Evolutionary conservation across 2,113 vertebrate species (phyloP).

Genomic region (Catharus bicknelli): DNA sequence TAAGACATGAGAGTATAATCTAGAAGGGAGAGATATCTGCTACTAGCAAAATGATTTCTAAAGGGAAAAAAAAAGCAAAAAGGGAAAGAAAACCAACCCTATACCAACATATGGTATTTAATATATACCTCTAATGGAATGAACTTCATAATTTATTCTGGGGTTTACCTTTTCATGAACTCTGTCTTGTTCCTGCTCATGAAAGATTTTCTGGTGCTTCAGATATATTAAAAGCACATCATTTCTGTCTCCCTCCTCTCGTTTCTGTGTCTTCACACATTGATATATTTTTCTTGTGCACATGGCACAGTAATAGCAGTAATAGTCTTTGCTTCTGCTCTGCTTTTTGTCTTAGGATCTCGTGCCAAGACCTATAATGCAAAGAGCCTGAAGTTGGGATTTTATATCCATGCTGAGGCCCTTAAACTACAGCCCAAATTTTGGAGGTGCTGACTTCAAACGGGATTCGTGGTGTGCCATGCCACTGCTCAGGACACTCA

Average conservation of each 20-base stretch:
- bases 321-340: constrained; percentile 36
- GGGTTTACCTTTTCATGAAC: constrained; percentile 69
- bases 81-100: neutral
- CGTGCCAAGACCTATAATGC: neutral
- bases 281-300: constrained; percentile 54
- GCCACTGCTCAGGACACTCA: neutral
- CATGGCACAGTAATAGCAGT: constrained; percentile 27
- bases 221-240: constrained; percentile 66
- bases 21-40: constrained; percentile 10
- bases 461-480: neutral
- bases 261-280: constrained; percentile 25
- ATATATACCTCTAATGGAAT: constrained; percentile 46
- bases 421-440: neutral
- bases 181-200: constrained; percentile 59
- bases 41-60: constrained; percentile 11
- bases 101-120: constrained; percentile 58
- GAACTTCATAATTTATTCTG: constrained; percentile 68
- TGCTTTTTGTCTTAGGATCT: constrained; percentile 42
- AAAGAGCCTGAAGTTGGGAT: neutral
- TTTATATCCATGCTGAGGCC: neutral
- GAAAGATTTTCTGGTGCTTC: constrained; percentile 62
- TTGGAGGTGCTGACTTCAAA: neutral
- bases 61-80: neutral
- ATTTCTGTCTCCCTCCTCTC: constrained; percentile 41
- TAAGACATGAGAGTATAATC: neutral